Percentiles rank a stretch among this genome's conserved stretches.
Conservation (phyloP, 2,888 invertebrate genomes). For the Imbricaverruca yamaguchii region DNA sequence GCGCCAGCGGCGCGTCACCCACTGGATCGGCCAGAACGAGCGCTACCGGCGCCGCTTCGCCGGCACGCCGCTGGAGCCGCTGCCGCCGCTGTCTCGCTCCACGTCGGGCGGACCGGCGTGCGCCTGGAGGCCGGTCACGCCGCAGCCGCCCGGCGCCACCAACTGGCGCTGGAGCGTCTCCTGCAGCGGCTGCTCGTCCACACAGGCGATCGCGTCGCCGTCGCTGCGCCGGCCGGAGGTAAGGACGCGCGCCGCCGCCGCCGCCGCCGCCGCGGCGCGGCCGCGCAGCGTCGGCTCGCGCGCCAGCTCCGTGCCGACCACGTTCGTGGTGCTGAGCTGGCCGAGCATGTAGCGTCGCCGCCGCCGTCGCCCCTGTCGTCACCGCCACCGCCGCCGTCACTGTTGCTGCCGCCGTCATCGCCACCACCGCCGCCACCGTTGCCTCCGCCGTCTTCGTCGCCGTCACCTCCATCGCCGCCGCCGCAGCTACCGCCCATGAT, state of each 20-base stretch:
- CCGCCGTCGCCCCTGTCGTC: no score
- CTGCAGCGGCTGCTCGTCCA: background rate
- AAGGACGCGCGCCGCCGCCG: background rate
- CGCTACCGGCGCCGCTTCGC: slow-evolving; percentile 9
- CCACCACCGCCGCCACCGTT: no score
- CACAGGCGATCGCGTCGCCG: background rate
- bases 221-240: background rate
- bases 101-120: no score
- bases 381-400: background rate
- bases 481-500: no score
- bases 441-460: no score
- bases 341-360: background rate
- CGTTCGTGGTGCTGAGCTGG: slow-evolving; percentile 5
- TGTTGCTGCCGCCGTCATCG: no score
- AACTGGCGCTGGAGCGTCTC: background rate
- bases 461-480: no score
- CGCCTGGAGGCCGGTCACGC: background rate
- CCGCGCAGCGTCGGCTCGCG: background rate
- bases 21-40: slow-evolving; percentile 16
- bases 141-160: background rate
- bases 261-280: background rate
- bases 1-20: background rate
- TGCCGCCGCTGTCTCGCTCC: background rate
- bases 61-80: background rate
- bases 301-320: background rate